Evolutionary conservation across 2,888 invertebrate genomes (phyloP), one percentile per base, ranked within the genome.

Genomic region (Leptura quadrifasciata): DNA sequence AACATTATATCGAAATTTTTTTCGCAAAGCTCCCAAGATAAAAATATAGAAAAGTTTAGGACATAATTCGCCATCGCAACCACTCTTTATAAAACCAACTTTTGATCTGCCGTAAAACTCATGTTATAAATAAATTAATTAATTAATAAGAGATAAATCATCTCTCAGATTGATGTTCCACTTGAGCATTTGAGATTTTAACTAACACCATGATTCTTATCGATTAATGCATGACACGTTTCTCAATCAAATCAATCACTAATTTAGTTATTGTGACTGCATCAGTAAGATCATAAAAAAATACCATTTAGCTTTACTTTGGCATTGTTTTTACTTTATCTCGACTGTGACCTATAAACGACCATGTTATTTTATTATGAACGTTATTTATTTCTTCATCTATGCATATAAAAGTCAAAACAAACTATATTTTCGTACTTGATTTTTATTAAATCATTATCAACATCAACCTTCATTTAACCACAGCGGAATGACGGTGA

Each of bases 401-500:
- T 58, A 20, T 24, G 21, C 21, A 58, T 58, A 58, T 58, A 58
- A 24, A 58, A 58, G 58, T 21, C 21, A 20, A 58, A 18, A 58
- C 20, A 24, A 58, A 58, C 15, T 58, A 58, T 24, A 12, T 58
- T 58, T 58, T 58, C 18, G 24, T 58, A 24, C 15, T 21, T 21
- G 10, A 21, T 61, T 61, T 61, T 17, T 61, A 27, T 61, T 39
- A 39, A 31, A 31, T 31, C 27, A 31, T 15, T 10, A 61, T 24
- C 15, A 61, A 6, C 31, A 61, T 31, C 35, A 61, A 61, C 61
- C 61, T 61, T 61, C 61, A 35, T 31, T 61, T 61, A 61, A 61
- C 15, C n/a, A 61, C 61, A 31, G 15, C 8, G 17, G 39, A 8
- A 39, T 39, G 39, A 8, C 17, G 61, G 12, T 61, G 35, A 61